Conservation (phyloP, 2,113 vertebrate species). For the Suricata suricatta region DNA sequence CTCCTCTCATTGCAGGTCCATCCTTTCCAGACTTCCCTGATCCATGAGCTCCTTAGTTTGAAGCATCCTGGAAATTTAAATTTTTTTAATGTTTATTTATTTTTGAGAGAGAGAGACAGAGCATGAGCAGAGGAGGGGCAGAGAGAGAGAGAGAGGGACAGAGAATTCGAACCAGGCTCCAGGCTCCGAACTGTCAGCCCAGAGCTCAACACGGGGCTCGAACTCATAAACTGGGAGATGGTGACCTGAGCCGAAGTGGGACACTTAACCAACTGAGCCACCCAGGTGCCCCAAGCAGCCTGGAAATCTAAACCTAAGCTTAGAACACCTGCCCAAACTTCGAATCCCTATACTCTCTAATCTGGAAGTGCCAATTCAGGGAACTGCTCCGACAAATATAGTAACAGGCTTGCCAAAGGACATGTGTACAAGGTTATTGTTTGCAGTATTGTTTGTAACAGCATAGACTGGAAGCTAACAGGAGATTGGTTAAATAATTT, state of each 20-base stretch:
- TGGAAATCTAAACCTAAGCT: neutral
- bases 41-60: neutral
- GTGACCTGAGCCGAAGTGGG: no score
- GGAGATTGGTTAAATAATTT: conserved; percentile 52
- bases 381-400: neutral
- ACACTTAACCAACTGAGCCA: no score
- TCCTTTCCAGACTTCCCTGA: neutral
- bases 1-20: neutral
- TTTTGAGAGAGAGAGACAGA: no score
- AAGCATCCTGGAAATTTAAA: neutral
- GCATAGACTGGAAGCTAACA: conserved; percentile 28
- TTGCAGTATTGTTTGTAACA: neutral
- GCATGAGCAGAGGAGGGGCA: no score
- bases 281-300: neutral
- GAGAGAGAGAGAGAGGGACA: no score
- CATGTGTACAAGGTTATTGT: neutral
- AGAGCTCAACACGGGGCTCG: no score
- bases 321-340: neutral
- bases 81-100: no score
- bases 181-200: no score
- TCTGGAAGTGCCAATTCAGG: neutral
- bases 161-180: no score
- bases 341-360: neutral
- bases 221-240: fast-evolving
- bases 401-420: conserved; percentile 19